Percentiles rank a stretch among this genome's conserved stretches.
phyloP scores from a whole-genome alignment of 2,888 invertebrate genomes.

The Digitonthophagus gazella region DNA sequence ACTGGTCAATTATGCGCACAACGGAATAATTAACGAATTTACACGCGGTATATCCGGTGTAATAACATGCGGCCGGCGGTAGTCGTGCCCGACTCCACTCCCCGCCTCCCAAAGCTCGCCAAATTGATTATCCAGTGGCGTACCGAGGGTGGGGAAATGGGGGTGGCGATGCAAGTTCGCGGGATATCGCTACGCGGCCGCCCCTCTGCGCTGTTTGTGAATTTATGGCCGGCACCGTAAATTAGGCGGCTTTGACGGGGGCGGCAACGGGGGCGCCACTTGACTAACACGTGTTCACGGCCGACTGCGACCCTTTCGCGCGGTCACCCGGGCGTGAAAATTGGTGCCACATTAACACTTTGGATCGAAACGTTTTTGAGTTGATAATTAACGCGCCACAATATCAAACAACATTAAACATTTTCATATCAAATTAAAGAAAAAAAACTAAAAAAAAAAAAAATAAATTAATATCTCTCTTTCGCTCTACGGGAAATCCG shows the following conservation, averaged over 20 bases:
- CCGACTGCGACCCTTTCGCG: constrained; percentile 8
- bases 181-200: constrained; percentile 43
- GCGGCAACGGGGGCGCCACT: constrained; percentile 31
- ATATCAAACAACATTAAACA: too few relatives aligned
- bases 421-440: too few relatives aligned
- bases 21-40: constrained; percentile 43
- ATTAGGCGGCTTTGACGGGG: constrained; percentile 33
- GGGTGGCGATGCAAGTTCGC: constrained; percentile 37
- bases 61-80: constrained; percentile 42
- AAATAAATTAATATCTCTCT: background rate
- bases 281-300: constrained; percentile 14
- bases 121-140: constrained; percentile 42
- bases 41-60: constrained; percentile 42
- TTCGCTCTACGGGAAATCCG: background rate
- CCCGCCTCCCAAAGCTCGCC: constrained; percentile 23
- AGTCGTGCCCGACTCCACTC: background rate
- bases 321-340: constrained; percentile 5
- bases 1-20: constrained; percentile 35
- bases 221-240: constrained; percentile 32
- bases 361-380: too few relatives aligned
- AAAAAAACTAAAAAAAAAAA: too few relatives aligned
- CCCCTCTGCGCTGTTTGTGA: constrained; percentile 38
- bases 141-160: constrained; percentile 23
- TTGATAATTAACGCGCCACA: too few relatives aligned
- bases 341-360: constrained; percentile 13